Evolutionary conservation across 1,140 invertebrate species (phyloP), one percentile per base, ranked within the genome.

Genomic region (Centruroides vittatus): DNA sequence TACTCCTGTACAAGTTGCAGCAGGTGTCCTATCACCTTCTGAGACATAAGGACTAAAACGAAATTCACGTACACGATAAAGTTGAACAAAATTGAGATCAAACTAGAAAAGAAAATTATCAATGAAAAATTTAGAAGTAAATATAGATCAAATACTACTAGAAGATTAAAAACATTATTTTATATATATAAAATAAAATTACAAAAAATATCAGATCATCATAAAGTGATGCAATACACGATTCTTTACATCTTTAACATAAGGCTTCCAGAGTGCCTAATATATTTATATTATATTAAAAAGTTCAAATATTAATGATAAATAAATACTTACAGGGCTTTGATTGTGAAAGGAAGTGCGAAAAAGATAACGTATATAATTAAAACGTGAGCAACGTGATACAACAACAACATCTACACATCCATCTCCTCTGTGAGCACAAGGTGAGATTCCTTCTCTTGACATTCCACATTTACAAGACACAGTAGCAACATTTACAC

Each of bases 391-490:
- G 13, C 86, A 86, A 66, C 87, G 82, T 51, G 79, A 79, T 34
- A 91, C 82, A 35, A 92, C 66, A 64, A 91, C 83, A 58, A 92
- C 74, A 72, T 92, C 86, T 53, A 86, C 75, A 70, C 82, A 86
- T 13, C 89, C 89, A 73, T 91, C 86, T 1, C 86, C 87, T 7
- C 90, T 74, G 72, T 92, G 88, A 74, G 85, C 84, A 61, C 81
- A 82, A 0, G 87, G 85, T 58, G 85, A 85, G 65, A 89, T 82
- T 60, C 88, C 88, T 67, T 84, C 80, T 3, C 86, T 86, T 69
- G 82, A 83, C 58, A 84, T 79, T 9, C 76, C 75, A 71, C 86
- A 89, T 0, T 84, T 80, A 72, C 88, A 89, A n/a, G 82, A 83
- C n/a, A 88, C 80, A 66, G 86, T 86, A 3, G 84, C 84, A 36